Evolutionary conservation across 2,113 vertebrate genomes (phyloP), one percentile per base, ranked within the genome.

Genomic region (Phyllostomus hastatus): DNA sequence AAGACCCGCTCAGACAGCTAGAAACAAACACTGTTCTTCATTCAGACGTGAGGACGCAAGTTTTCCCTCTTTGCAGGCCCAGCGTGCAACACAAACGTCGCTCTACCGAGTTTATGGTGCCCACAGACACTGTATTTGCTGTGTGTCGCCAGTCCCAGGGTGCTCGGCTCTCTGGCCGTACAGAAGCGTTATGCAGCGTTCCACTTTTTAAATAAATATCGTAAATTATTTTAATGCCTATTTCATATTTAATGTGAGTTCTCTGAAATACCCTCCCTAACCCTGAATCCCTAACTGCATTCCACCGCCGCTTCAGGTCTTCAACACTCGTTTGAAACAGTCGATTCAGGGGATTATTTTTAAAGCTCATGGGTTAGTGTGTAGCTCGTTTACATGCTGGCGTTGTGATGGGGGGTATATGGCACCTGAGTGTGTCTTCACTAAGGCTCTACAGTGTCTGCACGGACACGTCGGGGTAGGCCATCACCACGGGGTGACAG

Each of bases 391-490:
- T 64, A 38, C 17, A 38, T n/a, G 75, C 5, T 26, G 43, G 14
- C 24, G 3, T 38, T 10, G 14, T 10, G 12, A 16, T 33, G 19
- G 10, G 31, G 72, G 3, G 2, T 66, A 2, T 2, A 7, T 8
- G 33, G 9, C 46, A 46, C 35, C 35, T 46, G 48, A 79, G 5
- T 7, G 10, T 46, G 10, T 12, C 16, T 50, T 93, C 52, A 8
- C 35, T 17, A 10, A 52, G 26, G 73, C 2, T 15, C 72, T 80
- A 31, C 17, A 4, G 26, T 26, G 1, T 31, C 20, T 59, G 0
- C 28, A 4, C 38, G 28, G 80, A 33, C 4, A 41, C 1, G 17
- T 48, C 7, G 33, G 38, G 43, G 22, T 3, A 48, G 11, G 35
- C 9, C 26, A 43, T 24, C 72, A 4, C 12, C 15, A 5, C 16